phyloP scores from a whole-genome alignment of 2,113 vertebrate species.

The Cyprinodon brontotheroides region DNA sequence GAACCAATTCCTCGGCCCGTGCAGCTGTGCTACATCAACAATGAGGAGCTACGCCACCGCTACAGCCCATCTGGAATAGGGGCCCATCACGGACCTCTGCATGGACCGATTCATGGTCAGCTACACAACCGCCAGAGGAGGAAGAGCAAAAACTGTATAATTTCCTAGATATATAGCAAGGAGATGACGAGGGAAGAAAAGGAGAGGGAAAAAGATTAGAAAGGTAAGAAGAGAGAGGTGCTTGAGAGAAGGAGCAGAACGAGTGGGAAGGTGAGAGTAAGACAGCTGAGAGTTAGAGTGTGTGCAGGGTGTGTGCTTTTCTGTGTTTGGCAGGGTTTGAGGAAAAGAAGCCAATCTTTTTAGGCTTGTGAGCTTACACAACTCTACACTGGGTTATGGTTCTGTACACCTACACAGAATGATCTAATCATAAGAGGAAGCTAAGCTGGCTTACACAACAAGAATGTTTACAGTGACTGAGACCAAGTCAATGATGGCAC shows the following conservation, averaged over 20 bases:
- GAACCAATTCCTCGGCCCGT: conserved; percentile 93
- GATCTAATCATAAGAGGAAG: conserved; percentile 74
- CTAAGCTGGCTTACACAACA: conserved; percentile 71
- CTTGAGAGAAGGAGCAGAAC: conserved; percentile 53
- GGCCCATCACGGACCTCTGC: conserved; percentile 80
- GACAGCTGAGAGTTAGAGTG: conserved; percentile 47
- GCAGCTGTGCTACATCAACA: conserved; percentile 92
- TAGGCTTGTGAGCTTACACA: conserved; percentile 83
- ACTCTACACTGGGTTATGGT: conserved; percentile 82
- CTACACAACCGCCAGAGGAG: conserved; percentile 92
- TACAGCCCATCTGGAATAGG: conserved; percentile 87
- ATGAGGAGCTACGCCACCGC: conserved; percentile 93
- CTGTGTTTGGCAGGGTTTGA: conserved; percentile 48
- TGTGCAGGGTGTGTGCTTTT: conserved; percentile 34
- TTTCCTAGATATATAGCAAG: conserved; percentile 84
- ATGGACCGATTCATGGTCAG: conserved; percentile 83
- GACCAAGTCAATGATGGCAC: conserved; percentile 38
- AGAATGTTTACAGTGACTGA: conserved; percentile 63
- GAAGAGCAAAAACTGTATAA: conserved; percentile 99
- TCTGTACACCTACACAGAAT: conserved; percentile 76
- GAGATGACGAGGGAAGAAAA: conserved; percentile 54
- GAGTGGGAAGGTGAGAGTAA: conserved; percentile 70
- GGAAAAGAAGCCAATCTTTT: conserved; percentile 60
- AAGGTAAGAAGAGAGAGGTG: conserved; percentile 54
- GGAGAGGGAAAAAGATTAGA: conserved; percentile 66